Conservation (phyloP, 2,797 vertebrate genomes). For the Denticeps clupeoides region DNA sequence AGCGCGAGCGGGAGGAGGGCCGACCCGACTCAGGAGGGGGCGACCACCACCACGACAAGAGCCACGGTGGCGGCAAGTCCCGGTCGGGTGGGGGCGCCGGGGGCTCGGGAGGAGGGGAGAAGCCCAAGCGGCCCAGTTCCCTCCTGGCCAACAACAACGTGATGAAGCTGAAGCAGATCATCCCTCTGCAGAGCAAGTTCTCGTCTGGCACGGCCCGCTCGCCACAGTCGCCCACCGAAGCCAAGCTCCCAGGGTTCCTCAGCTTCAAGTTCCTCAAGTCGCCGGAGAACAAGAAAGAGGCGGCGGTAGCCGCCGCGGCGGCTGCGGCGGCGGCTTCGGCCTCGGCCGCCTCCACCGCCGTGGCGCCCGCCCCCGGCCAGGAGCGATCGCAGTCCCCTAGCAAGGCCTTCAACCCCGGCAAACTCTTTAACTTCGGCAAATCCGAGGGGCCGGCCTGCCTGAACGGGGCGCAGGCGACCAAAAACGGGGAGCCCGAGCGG, state of each 20-base stretch:
- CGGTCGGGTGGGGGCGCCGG: constrained; percentile 55
- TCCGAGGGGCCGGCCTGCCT: constrained; percentile 59
- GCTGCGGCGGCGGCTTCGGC: constrained; percentile 15
- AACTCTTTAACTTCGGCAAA: constrained; percentile 89
- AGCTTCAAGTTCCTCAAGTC: constrained; percentile 97
- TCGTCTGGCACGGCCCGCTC: constrained; percentile 70
- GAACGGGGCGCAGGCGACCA: constrained; percentile 50
- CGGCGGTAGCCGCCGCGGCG: constrained; percentile 27
- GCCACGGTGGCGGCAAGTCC: constrained; percentile 61
- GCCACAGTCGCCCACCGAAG: constrained; percentile 84
- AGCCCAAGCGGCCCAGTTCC: constrained; percentile 91
- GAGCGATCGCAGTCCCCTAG: constrained; percentile 91
- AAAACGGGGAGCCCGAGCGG: constrained; percentile 53
- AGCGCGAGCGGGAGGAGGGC: constrained; percentile 76
- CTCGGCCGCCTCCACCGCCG: constrained; percentile 17
- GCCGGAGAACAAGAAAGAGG: constrained; percentile 79
- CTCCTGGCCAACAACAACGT: constrained; percentile 92
- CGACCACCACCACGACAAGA: constrained; percentile 71
- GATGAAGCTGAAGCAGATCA: constrained; percentile 96
- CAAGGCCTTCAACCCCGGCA: constrained; percentile 90
- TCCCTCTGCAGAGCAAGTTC: constrained; percentile 89
- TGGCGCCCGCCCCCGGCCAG: constrained; percentile 51
- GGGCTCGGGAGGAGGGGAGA: constrained; percentile 57
- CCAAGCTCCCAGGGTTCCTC: constrained; percentile 86
- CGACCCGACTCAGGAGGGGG: constrained; percentile 58